Conservation (phyloP, 2,888 invertebrate species). For the Dynastes grantii region DNA sequence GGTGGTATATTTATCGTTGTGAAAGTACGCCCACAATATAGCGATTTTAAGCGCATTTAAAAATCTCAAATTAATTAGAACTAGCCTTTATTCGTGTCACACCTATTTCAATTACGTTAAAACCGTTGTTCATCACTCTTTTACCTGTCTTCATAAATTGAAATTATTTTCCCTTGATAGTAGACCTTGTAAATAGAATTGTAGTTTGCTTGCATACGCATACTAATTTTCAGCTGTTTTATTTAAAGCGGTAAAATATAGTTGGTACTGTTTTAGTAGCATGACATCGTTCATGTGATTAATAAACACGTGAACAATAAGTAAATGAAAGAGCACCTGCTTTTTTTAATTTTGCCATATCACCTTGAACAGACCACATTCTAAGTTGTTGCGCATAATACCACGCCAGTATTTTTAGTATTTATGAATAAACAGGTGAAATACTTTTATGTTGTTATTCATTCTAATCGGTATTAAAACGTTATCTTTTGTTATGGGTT, state of each 20-base stretch:
- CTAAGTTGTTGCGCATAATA: background rate
- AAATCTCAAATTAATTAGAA: too few relatives aligned
- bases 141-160: too few relatives aligned
- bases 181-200: too few relatives aligned
- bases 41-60: too few relatives aligned
- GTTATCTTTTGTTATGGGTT: background rate
- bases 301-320: constrained; percentile 37
- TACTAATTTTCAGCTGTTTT: constrained; percentile 22
- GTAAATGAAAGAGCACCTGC: constrained; percentile 23
- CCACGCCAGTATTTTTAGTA: background rate
- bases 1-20: too few relatives aligned
- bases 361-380: constrained; percentile 30
- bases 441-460: background rate
- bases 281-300: constrained; percentile 31
- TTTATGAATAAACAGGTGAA: background rate
- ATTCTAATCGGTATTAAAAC: background rate
- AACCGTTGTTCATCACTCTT: too few relatives aligned
- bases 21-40: too few relatives aligned
- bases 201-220: background rate
- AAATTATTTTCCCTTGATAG: too few relatives aligned
- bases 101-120: too few relatives aligned
- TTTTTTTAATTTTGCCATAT: constrained; percentile 27
- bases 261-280: constrained; percentile 1
- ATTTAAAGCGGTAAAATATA: constrained; percentile 17
- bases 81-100: too few relatives aligned